Evolutionary conservation across 1,140 invertebrate genomes (phyloP).

Genomic region (Steinernema khuongi): DNA sequence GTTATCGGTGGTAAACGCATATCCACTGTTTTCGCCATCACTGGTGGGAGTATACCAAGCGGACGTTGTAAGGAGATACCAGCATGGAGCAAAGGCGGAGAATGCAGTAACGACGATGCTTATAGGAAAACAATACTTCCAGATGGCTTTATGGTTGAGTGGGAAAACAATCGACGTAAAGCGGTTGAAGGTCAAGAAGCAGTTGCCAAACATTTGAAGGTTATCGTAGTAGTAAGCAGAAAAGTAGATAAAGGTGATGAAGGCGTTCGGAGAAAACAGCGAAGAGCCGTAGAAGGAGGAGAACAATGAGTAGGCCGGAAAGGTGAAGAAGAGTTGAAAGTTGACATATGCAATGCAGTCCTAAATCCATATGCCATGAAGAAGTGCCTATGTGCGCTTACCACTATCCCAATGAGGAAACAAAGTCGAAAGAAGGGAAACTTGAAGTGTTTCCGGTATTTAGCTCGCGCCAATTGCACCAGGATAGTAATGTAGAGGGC

Average conservation of each 20-base stretch:
- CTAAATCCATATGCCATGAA: too few species aligned
- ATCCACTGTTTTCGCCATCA: neutral
- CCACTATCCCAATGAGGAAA: too few species aligned
- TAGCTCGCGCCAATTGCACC: too few species aligned
- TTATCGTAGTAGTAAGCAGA: neutral
- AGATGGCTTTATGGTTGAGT: neutral
- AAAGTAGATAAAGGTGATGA: neutral
- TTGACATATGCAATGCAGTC: neutral
- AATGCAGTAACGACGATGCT: neutral
- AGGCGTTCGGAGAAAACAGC: neutral
- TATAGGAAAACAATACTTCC: neutral
- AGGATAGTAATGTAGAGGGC: too few species aligned
- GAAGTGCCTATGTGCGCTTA: too few species aligned
- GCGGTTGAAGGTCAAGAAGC: constrained; percentile 2
- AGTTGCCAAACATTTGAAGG: neutral
- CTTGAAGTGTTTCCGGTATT: too few species aligned
- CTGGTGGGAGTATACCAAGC: neutral
- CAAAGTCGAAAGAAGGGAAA: too few species aligned
- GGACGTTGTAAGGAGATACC: neutral
- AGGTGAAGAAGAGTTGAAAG: neutral
- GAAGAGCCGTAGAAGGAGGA: neutral
- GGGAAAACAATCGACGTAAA: neutral
- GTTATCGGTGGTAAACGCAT: neutral
- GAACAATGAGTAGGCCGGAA: neutral
- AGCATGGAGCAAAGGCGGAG: neutral